Evolutionary conservation across 2,113 vertebrate genomes (phyloP).

Genomic region (Fulmarus glacialis): DNA sequence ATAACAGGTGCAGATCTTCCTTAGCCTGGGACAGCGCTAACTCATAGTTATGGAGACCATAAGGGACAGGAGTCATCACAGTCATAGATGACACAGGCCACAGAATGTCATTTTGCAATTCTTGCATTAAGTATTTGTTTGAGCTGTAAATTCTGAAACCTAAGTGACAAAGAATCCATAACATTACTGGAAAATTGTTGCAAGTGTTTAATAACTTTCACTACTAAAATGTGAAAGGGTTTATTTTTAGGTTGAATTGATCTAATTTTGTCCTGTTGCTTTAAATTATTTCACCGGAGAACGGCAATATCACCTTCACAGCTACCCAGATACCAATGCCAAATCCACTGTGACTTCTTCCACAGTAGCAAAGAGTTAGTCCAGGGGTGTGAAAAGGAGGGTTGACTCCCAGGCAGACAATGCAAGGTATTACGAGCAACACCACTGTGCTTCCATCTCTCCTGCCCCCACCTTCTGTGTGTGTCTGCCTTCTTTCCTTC

Average conservation of each 20-base stretch:
- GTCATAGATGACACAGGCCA: not conserved
- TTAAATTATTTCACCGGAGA: not conserved
- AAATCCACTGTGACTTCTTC: not conserved
- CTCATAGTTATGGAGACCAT: not conserved
- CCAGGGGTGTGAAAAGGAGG: not conserved
- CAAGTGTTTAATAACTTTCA: not conserved
- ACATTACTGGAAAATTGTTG: not conserved
- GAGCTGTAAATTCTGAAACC: not conserved
- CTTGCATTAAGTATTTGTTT: not conserved
- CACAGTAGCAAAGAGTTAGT: not conserved
- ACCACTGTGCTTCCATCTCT: not conserved
- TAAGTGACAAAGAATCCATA: not conserved
- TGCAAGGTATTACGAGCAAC: not conserved
- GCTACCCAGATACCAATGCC: not conserved
- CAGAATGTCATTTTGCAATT: not conserved
- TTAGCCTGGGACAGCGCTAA: not conserved
- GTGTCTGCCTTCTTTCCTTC: not conserved
- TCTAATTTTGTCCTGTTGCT: not conserved
- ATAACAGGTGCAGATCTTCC: not conserved
- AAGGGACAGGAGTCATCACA: not conserved
- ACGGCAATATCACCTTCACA: not conserved
- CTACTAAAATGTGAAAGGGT: not conserved
- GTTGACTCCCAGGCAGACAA: not conserved
- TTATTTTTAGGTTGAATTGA: not conserved
- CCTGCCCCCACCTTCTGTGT: not conserved